These are phyloP conservation scores for Cheilosia soror DNA, from an alignment of 2,888 invertebrate species.

Conservation along the genomic window DNA sequence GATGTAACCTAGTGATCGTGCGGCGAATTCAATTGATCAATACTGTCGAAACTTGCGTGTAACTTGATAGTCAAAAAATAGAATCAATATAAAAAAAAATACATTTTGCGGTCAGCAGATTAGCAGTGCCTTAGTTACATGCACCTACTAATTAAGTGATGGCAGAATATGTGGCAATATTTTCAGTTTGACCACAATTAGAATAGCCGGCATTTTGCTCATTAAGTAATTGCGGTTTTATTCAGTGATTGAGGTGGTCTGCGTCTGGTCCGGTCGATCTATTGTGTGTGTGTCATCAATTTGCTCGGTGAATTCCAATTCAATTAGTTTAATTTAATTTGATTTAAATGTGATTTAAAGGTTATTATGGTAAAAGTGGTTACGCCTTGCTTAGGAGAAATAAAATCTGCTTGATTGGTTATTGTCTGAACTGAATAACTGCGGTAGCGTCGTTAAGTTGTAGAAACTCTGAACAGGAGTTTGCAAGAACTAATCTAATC, in stretches of 20 bases:
- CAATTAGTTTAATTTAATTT: slow-evolving; percentile 60
- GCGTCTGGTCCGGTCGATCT: slow-evolving; percentile 34
- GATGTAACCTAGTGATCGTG: slow-evolving; percentile 66
- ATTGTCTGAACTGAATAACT: slow-evolving; percentile 12
- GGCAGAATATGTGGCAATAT: slow-evolving; percentile 58
- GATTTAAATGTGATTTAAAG: slow-evolving; percentile 65
- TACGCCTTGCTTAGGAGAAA: slow-evolving; percentile 12
- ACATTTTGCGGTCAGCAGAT: slow-evolving; percentile 54
- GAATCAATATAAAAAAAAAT: slow-evolving; percentile 62
- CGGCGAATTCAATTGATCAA: slow-evolving; percentile 37
- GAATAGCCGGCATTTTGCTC: slow-evolving; percentile 47
- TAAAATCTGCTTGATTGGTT: slow-evolving; percentile 10
- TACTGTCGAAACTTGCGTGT: slow-evolving; percentile 48
- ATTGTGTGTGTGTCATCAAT: slow-evolving; percentile 41
- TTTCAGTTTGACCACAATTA: slow-evolving; percentile 38
- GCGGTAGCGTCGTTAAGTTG: slow-evolving; percentile 23
- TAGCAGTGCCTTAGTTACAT: slow-evolving; percentile 32
- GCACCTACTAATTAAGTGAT: slow-evolving; percentile 14
- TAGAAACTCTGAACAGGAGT: too few relatives aligned
- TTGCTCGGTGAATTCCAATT: slow-evolving; percentile 42
- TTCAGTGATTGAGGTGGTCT: slow-evolving; percentile 47
- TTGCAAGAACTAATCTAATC: too few relatives aligned
- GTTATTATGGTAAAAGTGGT: slow-evolving; percentile 36
- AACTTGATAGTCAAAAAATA: slow-evolving; percentile 72
- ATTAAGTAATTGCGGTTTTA: slow-evolving; percentile 47